These are phyloP conservation scores for Porites divaricata DNA, from an alignment of 92 coral and sea anemone genomes.

Conservation along the genomic window DNA sequence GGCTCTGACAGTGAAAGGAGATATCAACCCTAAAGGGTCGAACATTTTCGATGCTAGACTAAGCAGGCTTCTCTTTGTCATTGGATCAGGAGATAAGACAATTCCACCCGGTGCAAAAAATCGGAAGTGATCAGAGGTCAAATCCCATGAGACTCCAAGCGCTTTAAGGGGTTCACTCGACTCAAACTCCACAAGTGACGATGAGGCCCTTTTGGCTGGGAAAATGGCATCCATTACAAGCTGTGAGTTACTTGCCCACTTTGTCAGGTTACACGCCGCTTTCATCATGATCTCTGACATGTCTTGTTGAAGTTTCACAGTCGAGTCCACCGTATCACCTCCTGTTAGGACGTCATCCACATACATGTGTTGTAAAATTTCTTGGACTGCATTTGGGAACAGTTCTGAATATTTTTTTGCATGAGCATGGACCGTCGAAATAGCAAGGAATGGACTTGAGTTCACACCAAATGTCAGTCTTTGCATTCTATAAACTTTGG, in stretches of 20 bases:
- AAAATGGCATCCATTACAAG: constrained; percentile 18
- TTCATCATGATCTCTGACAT: constrained; percentile 22
- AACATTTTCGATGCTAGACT: constrained; percentile 34
- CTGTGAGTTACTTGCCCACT: constrained; percentile 51
- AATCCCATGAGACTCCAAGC: constrained; percentile 39
- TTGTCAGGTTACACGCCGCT: constrained; percentile 54
- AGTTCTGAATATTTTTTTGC: background rate
- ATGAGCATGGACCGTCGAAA: constrained; percentile 39
- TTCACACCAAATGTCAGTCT: constrained; percentile 61
- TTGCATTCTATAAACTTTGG: constrained; percentile 46
- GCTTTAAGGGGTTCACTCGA: constrained; percentile 40
- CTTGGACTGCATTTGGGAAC: constrained; percentile 24
- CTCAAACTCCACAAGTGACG: constrained; percentile 13
- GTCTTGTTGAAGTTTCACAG: constrained; percentile 26
- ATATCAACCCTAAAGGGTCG: constrained; percentile 47
- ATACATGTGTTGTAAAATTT: constrained; percentile 31
- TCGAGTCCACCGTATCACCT: constrained; percentile 14
- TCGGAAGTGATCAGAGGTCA: constrained; percentile 16
- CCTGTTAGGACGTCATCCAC: constrained; percentile 53
- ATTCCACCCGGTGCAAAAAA: constrained; percentile 8
- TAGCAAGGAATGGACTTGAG: constrained; percentile 42
- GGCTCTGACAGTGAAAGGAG: constrained; percentile 50
- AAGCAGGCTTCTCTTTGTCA: constrained; percentile 31
- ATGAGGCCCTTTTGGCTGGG: background rate
- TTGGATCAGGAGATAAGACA: background rate